Evolutionary conservation across 2,888 invertebrate species (phyloP).

Genomic region (Ormyrus nitidulus): DNA sequence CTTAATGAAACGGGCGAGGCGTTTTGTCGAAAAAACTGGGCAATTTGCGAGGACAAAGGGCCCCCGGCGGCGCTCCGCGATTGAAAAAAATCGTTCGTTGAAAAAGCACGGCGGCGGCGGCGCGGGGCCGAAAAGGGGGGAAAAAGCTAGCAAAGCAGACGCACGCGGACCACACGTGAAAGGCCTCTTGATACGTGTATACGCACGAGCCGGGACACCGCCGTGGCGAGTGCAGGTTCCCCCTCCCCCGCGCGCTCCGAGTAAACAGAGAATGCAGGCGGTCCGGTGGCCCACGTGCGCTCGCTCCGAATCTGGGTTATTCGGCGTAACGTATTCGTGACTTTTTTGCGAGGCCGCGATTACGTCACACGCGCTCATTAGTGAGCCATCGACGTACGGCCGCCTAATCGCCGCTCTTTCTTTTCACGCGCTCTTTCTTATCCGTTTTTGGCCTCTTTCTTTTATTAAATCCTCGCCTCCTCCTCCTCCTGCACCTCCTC

Average conservation of each 20-base stretch:
- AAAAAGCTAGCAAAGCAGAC: constrained; percentile 10
- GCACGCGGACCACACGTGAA: constrained; percentile 67
- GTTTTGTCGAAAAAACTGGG: neutral
- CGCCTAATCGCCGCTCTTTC: constrained; percentile 54
- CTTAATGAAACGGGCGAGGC: neutral
- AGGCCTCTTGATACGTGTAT: constrained; percentile 68
- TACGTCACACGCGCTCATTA: constrained; percentile 70
- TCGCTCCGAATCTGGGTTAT: constrained; percentile 60
- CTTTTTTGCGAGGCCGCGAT: constrained; percentile 72
- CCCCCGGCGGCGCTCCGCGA: constrained; percentile 6
- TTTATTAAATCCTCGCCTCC: constrained; percentile 51
- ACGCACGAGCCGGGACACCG: constrained; percentile 68
- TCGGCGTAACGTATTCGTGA: constrained; percentile 71
- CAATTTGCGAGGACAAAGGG: neutral
- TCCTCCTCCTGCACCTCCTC: constrained; percentile 5
- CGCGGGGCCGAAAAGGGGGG: neutral
- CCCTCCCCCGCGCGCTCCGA: constrained; percentile 49
- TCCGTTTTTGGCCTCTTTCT: constrained; percentile 47
- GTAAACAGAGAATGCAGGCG: constrained; percentile 69
- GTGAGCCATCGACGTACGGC: constrained; percentile 49
- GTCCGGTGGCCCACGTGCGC: constrained; percentile 51
- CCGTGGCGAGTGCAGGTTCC: constrained; percentile 55
- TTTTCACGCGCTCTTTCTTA: constrained; percentile 49
- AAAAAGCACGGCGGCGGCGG: neutral
- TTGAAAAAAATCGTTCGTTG: neutral